These are phyloP conservation scores for Osmerus eperlanus DNA, from an alignment of 2,113 vertebrate genomes.

Conservation along the genomic window DNA sequence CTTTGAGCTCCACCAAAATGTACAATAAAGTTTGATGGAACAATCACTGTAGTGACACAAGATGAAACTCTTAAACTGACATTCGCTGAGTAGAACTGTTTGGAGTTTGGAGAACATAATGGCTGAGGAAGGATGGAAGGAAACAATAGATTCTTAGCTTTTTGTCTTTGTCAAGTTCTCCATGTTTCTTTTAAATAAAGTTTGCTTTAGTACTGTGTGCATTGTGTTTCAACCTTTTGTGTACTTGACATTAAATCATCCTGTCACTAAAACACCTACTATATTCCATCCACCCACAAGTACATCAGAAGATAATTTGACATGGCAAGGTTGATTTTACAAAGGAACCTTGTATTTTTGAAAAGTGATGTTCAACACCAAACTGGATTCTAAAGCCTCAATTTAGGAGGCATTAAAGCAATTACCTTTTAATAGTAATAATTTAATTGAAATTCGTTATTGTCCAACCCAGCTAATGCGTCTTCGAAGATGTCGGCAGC, in stretches of 20 bases:
- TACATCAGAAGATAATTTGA: too few species aligned
- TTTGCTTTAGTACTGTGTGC: conserved; percentile 15
- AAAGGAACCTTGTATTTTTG: too few species aligned
- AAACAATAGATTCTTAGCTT: conserved; percentile 19
- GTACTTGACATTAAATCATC: background rate
- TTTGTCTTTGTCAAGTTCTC: conserved; percentile 29
- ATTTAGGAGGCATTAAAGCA: too few species aligned
- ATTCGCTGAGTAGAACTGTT: background rate
- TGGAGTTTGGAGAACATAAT: background rate
- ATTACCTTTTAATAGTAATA: too few species aligned
- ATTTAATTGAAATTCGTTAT: too few species aligned
- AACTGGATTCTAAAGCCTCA: too few species aligned
- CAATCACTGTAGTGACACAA: background rate
- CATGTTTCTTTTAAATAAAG: conserved; percentile 21
- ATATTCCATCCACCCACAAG: too few species aligned
- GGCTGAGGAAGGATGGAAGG: background rate
- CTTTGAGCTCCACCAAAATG: background rate
- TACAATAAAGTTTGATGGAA: background rate
- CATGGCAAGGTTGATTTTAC: too few species aligned
- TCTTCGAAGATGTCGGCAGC: too few species aligned
- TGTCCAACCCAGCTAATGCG: too few species aligned
- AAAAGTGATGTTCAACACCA: too few species aligned
- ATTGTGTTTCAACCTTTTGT: background rate
- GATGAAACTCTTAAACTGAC: background rate
- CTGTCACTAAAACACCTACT: background rate